These are phyloP conservation scores for Dromaius novaehollandiae DNA, from an alignment of 2,113 vertebrate genomes.

Conservation along the genomic window DNA sequence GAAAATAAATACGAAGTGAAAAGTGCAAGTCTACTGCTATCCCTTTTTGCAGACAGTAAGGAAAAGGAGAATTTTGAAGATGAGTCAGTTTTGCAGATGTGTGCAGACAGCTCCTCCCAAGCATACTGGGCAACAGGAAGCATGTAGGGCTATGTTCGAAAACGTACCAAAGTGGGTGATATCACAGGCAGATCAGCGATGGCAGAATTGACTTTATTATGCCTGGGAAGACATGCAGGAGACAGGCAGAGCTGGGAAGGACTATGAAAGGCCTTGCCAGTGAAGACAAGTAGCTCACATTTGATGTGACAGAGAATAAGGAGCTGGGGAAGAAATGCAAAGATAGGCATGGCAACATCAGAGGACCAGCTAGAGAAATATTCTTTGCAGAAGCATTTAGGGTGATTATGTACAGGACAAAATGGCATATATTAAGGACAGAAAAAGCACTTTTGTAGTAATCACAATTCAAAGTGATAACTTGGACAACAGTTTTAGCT, in stretches of 20 bases:
- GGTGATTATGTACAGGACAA: neutral
- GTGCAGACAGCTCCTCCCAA: neutral
- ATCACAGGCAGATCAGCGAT: neutral
- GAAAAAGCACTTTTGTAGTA: neutral
- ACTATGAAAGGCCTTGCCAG: rapidly evolving
- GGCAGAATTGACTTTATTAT: neutral
- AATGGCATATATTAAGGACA: neutral
- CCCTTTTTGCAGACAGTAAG: neutral
- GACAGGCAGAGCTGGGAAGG: neutral
- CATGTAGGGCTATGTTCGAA: rapidly evolving
- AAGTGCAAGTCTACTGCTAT: neutral
- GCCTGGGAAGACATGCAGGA: rapidly evolving
- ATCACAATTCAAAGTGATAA: neutral
- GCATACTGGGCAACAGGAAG: rapidly evolving
- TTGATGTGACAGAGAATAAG: neutral
- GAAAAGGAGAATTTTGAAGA: neutral
- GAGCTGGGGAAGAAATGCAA: neutral
- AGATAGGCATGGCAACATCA: rapidly evolving
- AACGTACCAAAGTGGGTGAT: rapidly evolving
- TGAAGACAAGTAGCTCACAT: neutral
- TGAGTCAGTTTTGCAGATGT: neutral
- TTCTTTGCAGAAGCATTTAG: neutral
- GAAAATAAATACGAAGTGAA: neutral
- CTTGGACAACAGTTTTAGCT: neutral
- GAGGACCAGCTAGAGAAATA: neutral